Evolutionary conservation across 1,140 invertebrate species (phyloP).

Genomic region (Papilio polyxenes): DNA sequence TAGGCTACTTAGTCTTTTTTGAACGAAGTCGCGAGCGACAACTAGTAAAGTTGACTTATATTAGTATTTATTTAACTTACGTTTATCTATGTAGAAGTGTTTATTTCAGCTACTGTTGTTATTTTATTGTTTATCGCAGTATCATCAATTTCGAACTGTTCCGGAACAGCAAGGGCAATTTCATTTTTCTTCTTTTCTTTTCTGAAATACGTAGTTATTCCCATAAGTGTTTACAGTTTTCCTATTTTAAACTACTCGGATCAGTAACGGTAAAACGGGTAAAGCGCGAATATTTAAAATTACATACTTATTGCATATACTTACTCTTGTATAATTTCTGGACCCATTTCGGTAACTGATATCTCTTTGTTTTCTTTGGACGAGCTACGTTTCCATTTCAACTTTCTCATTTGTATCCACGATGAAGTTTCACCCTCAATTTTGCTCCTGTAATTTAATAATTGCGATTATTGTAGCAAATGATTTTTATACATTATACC

Average conservation of each 20-base stretch:
- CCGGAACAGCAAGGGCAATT: background rate
- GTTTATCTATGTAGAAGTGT: background rate
- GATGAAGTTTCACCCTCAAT: slow-evolving; percentile 5
- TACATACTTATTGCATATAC: background rate
- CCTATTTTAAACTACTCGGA: too few species aligned
- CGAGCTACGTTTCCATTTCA: slow-evolving; percentile 8
- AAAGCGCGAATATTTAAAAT: too few species aligned
- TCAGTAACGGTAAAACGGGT: too few species aligned
- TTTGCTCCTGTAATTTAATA: slow-evolving; percentile 15
- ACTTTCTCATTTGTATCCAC: slow-evolving; percentile 13
- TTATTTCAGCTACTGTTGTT: background rate
- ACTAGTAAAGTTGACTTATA: background rate
- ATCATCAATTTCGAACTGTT: background rate
- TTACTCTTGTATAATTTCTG: slow-evolving; percentile 22
- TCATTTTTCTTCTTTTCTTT: background rate
- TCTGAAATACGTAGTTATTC: background rate
- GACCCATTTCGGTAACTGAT: slow-evolving; percentile 7
- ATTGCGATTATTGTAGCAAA: background rate
- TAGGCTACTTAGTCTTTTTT: too few species aligned
- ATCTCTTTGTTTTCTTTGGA: slow-evolving; percentile 23
- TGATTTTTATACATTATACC: background rate
- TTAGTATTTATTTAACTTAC: background rate
- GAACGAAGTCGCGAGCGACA: too few species aligned
- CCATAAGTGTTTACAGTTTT: too few species aligned
- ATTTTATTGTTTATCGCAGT: background rate